Conservation (phyloP, 2,113 vertebrate species). For the Melanerpes aurifrons region DNA sequence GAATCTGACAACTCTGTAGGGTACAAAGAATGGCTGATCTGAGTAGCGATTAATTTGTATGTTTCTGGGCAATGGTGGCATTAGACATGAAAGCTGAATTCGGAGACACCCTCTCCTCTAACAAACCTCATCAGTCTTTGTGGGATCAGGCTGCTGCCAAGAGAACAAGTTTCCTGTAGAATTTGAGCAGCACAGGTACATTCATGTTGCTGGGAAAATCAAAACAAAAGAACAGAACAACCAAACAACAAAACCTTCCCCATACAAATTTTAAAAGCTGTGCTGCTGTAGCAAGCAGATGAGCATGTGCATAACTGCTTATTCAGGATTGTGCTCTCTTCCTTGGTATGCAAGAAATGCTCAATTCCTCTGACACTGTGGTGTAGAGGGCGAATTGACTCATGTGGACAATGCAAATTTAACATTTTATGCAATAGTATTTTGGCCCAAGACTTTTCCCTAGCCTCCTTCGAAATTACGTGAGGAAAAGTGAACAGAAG, state of each 20-base stretch:
- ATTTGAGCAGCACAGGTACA: not conserved
- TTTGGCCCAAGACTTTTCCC: not conserved
- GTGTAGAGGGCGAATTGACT: not conserved
- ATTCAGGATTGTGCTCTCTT: not conserved
- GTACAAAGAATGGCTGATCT: conserved; percentile 13
- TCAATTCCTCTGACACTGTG: not conserved
- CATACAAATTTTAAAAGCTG: not conserved
- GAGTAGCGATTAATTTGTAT: conserved; percentile 23
- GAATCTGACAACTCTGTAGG: conserved; percentile 28
- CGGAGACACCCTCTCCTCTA: not conserved
- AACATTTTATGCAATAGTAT: not conserved
- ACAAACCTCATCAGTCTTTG: not conserved
- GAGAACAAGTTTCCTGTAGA: not conserved
- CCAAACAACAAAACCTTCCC: not conserved
- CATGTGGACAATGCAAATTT: not conserved
- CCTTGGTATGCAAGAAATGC: not conserved
- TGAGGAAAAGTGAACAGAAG: not conserved
- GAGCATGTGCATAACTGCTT: not conserved
- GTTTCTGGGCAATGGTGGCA: conserved; percentile 28
- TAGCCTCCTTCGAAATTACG: not conserved
- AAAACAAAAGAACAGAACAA: not conserved
- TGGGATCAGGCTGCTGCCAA: conserved; percentile 14
- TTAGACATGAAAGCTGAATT: conserved; percentile 42
- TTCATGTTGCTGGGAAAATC: not conserved
- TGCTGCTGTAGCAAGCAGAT: not conserved